These are phyloP conservation scores for Synergus japonicus DNA, from an alignment of 2,888 invertebrate species.

Conservation along the genomic window DNA sequence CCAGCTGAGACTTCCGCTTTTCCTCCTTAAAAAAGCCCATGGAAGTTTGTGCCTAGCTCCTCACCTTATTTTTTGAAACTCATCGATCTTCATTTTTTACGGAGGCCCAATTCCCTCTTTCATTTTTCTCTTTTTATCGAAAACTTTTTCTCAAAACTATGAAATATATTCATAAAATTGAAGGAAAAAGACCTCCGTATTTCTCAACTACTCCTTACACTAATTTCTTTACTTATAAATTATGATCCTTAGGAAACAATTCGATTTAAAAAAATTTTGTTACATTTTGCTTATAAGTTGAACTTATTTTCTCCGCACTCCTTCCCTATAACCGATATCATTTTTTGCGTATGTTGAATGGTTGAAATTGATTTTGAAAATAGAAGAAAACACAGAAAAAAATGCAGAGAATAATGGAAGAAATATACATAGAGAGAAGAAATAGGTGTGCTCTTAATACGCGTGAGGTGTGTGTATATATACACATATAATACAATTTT, in stretches of 20 bases:
- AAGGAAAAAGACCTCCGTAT: background rate
- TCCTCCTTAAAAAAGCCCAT: constrained; percentile 74
- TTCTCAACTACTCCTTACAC: background rate
- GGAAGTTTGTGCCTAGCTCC: constrained; percentile 62
- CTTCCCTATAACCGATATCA: background rate
- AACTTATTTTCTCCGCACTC: background rate
- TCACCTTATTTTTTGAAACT: background rate
- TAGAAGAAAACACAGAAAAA: constrained; percentile 2
- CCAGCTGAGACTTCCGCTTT: constrained; percentile 71
- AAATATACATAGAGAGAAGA: constrained; percentile 34
- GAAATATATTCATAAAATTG: background rate
- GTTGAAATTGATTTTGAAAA: background rate
- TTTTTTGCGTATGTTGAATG: background rate
- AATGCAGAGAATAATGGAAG: constrained; percentile 27
- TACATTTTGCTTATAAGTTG: background rate
- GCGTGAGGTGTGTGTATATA: constrained; percentile 21
- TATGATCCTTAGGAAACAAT: background rate
- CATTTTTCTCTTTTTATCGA: background rate
- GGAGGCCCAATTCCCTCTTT: background rate
- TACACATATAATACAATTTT: constrained; percentile 12
- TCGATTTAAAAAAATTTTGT: background rate
- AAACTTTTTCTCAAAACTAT: background rate
- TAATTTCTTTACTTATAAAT: background rate
- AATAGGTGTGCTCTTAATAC: constrained; percentile 39
- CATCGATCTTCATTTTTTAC: background rate